Evolutionary conservation across 1,140 invertebrate species (phyloP).

Genomic region (Scylla paramamosain): DNA sequence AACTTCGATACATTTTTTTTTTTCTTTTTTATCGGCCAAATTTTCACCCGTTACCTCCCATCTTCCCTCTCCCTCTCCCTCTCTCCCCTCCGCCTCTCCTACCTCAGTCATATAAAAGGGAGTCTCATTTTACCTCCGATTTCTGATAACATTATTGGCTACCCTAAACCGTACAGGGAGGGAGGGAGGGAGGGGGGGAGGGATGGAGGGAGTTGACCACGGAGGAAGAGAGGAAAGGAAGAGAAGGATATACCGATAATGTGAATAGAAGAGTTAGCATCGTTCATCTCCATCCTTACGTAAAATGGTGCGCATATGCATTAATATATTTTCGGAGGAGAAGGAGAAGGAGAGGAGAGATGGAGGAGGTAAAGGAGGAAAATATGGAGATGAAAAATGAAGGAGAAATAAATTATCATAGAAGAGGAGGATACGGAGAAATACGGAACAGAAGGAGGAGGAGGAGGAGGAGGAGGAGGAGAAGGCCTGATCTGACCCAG

Average conservation of each 20-base stretch:
- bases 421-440: too few relatives aligned
- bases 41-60: too few relatives aligned
- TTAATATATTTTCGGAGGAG: too few relatives aligned
- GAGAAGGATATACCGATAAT: background rate
- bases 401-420: too few relatives aligned
- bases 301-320: too few relatives aligned
- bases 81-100: background rate
- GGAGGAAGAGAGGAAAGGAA: background rate
- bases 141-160: constrained; percentile 23
- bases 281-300: too few relatives aligned
- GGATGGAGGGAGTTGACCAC: background rate
- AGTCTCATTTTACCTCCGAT: constrained; percentile 22
- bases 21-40: background rate
- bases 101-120: constrained; percentile 22
- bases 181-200: constrained; percentile 28
- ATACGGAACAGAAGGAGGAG: too few relatives aligned
- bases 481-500: background rate
- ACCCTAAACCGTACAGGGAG: background rate
- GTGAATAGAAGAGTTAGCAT: background rate
- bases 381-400: background rate
- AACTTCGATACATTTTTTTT: background rate
- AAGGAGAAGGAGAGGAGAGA: background rate
- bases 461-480: background rate
- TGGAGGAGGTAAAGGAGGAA: background rate
- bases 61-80: background rate